Evolutionary conservation across 1,140 invertebrate genomes (phyloP), one percentile per base, ranked within the genome.

Genomic region (Camponotus vicinus): DNA sequence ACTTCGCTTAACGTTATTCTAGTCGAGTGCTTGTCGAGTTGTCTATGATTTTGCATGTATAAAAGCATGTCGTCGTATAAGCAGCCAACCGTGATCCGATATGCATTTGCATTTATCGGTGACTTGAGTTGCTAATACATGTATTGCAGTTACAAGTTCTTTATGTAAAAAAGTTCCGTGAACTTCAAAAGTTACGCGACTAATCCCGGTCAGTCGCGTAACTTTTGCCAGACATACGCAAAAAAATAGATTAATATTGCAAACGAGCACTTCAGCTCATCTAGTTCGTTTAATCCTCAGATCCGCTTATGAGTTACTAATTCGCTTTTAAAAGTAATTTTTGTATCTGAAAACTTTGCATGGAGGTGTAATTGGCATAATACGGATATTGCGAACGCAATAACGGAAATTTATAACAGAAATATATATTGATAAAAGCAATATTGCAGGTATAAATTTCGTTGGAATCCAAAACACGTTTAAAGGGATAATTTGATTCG

Each of bases 171-270:
- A 73, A 18, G 45, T 71, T 34, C 21, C 21, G 13, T 59, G 42
- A 82, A 82, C 67, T 59, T 82, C 9, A 45, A 82, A 27, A 27
- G 27, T 27, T 27, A 71, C 27, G 13, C 15, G 37, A 34, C 27
- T 59, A 71, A 73, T 69, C 52, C 45, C 49, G 34, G 34, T 55
- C 37, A 59, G 71, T 88, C 52, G 15, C 32, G 8, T n/a, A n/a
- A 73, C 13, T 6, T 88, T 77, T 15, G 8, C 13, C 57, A 57
- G 32, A 57, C 52, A 49, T 13, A 13, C 37, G 45, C 34, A 73
- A 85, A 85, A 27, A 79, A 85, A 40, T 11, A 49, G 64, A 88
- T 88, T 88, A 73, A 88, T 67, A 78, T 88, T 79, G 45, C 75
- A 85, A 89, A 21, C 67, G 3, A 21, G 9, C n/a, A 21, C n/a